Percentiles rank a stretch among this genome's conserved stretches.
Conservation (phyloP, 1,140 invertebrate genomes). For the Augochlora pura region DNA sequence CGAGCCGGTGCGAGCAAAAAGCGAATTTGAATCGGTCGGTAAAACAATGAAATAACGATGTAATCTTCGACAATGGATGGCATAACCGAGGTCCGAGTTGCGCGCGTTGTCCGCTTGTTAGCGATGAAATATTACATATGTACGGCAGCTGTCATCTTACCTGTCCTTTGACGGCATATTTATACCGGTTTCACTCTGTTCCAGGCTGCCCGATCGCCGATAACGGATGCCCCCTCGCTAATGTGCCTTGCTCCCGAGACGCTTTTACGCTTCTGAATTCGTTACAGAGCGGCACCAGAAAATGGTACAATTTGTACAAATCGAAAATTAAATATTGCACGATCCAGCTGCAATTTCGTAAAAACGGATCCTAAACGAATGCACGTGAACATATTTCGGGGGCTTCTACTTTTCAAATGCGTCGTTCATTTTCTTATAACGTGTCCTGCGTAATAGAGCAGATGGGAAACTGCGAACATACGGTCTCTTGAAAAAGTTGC, state of each 20-base stretch:
- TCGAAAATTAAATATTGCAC: no score
- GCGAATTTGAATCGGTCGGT: conserved; percentile 49
- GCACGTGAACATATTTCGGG: no score
- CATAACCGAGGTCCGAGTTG: conserved; percentile 42
- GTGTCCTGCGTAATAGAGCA: no score
- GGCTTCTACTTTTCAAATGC: no score
- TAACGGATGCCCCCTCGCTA: conserved; percentile 39
- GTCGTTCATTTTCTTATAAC: no score
- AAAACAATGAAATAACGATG: conserved; percentile 59
- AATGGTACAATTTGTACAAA: no score
- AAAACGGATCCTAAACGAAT: no score
- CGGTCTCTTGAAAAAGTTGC: no score
- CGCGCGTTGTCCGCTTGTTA: conserved; percentile 54
- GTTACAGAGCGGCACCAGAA: background rate
- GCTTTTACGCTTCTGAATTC: conserved; percentile 36
- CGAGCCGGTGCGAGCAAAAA: conserved; percentile 28
- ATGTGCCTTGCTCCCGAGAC: conserved; percentile 10
- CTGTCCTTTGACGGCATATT: conserved; percentile 52
- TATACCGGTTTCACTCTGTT: conserved; percentile 49
- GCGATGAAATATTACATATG: conserved; percentile 53
- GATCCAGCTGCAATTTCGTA: no score
- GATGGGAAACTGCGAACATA: no score
- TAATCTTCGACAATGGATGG: conserved; percentile 57
- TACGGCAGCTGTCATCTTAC: conserved; percentile 50
- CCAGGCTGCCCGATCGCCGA: conserved; percentile 37